Percentiles rank a stretch among this genome's conserved stretches.
Conservation (phyloP, 2,113 vertebrate genomes). For the Mormyrus iriodes region DNA sequence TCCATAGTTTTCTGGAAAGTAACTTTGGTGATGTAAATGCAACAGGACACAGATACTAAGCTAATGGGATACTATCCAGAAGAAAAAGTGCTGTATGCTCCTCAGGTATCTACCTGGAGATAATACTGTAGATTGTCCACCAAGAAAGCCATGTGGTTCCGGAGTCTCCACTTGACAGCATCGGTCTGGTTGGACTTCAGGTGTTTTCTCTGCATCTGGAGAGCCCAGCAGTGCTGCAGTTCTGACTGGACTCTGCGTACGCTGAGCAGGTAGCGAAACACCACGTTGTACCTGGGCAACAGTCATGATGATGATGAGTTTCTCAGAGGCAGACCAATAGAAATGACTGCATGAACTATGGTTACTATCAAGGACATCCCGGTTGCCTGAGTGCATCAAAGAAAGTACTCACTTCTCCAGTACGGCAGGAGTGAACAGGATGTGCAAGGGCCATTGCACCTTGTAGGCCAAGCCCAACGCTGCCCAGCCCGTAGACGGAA, state of each 20-base stretch:
- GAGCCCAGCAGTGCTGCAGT: conserved; percentile 95
- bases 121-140: conserved; percentile 98
- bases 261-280: conserved; percentile 92
- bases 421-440: conserved; percentile 93
- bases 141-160: conserved; percentile 96
- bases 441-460: conserved; percentile 96
- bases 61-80: background rate
- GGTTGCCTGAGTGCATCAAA: background rate
- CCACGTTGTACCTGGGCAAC: conserved; percentile 82
- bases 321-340: background rate
- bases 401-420: conserved; percentile 80
- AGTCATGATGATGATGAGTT: background rate
- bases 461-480: conserved; percentile 91
- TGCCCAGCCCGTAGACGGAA: conserved; percentile 86
- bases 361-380: background rate
- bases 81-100: background rate
- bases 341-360: background rate
- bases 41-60: background rate
- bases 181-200: conserved; percentile 82
- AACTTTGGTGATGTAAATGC: background rate
- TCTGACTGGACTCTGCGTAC: conserved; percentile 91
- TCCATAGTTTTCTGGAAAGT: background rate
- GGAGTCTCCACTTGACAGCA: conserved; percentile 83
- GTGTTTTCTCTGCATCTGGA: conserved; percentile 95
- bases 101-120: conserved; percentile 71